phyloP scores from a whole-genome alignment of 1,140 invertebrate species.

The Neodiprion fabricii region DNA sequence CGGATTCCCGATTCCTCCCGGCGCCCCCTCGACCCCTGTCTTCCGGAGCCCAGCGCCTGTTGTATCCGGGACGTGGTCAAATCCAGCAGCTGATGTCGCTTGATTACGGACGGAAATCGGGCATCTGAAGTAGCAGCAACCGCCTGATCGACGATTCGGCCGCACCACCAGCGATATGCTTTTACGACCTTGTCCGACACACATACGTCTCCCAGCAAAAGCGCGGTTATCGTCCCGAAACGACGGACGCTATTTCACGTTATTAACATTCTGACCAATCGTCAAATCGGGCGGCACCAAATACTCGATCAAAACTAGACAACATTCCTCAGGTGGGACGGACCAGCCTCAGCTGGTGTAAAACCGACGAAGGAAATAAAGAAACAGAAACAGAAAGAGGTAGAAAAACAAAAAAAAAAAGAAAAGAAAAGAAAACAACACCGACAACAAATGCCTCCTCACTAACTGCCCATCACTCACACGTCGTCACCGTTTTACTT shows the following conservation, averaged over 20 bases:
- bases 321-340: slow-evolving; percentile 60
- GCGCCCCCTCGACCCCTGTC: slow-evolving; percentile 57
- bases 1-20: slow-evolving; percentile 53
- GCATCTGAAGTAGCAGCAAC: slow-evolving; percentile 24
- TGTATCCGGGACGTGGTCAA: slow-evolving; percentile 10
- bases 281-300: background rate
- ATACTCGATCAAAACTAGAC: slow-evolving; percentile 22
- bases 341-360: slow-evolving; percentile 24
- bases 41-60: slow-evolving; percentile 27
- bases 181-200: slow-evolving; percentile 51
- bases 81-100: slow-evolving; percentile 31
- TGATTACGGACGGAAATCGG: slow-evolving; percentile 18
- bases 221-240: background rate
- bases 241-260: background rate
- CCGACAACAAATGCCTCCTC: background rate
- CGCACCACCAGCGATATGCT: slow-evolving; percentile 23
- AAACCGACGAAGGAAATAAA: background rate
- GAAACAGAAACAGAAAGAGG: no score
- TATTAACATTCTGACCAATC: background rate
- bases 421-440: slow-evolving; percentile 6
- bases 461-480: background rate
- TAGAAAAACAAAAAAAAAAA: background rate
- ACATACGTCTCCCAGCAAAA: slow-evolving; percentile 52
- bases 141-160: slow-evolving; percentile 19
- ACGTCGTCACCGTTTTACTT: background rate